phyloP scores from a whole-genome alignment of 2,113 vertebrate genomes.

The Delphinus delphis region DNA sequence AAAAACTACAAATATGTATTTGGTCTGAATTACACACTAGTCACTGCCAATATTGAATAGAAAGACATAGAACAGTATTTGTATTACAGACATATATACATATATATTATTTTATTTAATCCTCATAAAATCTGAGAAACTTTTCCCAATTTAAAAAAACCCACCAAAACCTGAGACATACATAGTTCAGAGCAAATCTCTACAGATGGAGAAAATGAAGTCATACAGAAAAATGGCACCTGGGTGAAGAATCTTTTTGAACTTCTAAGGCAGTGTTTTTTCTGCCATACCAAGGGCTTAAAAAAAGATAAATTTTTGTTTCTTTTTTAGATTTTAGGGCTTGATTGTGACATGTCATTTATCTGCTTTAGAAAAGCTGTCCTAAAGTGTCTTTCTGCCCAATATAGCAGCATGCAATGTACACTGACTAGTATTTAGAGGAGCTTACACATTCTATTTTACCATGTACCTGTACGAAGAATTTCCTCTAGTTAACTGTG shows the following conservation, averaged over 20 bases:
- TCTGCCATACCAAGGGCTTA: not conserved
- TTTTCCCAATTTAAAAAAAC: constrained; percentile 2
- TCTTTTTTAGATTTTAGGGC: not conserved
- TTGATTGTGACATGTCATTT: not conserved
- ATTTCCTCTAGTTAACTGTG: not conserved
- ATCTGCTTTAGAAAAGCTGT: not conserved
- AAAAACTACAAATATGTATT: not conserved
- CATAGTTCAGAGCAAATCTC: not conserved
- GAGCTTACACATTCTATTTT: not conserved
- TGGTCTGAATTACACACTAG: not conserved
- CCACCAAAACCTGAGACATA: not conserved
- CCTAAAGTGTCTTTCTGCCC: not conserved
- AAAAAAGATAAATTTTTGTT: not conserved
- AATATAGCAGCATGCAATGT: not conserved
- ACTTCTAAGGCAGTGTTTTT: not conserved
- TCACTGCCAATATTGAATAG: not conserved
- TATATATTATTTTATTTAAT: not conserved
- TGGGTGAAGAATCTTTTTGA: not conserved
- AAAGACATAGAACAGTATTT: not conserved
- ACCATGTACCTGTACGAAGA: not conserved
- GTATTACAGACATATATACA: not conserved
- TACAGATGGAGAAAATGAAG: not conserved
- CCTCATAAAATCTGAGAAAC: not conserved
- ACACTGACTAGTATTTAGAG: not conserved
- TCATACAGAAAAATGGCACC: not conserved